Percentiles rank a stretch among this genome's conserved stretches.
Evolutionary conservation across 2,888 invertebrate species (phyloP).

Genomic region (Thereva nobilitata): DNA sequence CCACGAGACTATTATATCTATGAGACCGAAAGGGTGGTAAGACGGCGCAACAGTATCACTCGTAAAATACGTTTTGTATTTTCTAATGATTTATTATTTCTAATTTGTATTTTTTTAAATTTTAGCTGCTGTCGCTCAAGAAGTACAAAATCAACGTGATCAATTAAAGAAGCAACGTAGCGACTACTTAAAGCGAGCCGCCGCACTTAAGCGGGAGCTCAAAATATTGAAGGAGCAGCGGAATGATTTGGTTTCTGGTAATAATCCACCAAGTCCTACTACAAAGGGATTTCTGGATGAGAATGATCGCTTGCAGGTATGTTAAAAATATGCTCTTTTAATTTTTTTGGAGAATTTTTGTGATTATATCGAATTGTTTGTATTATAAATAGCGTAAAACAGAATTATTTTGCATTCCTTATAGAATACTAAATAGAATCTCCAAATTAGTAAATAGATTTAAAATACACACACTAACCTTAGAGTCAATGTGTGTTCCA

Average conservation of each 20-base stretch:
- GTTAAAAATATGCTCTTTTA: slow-evolving; percentile 41
- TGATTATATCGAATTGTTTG: slow-evolving; percentile 14
- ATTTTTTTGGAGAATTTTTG: slow-evolving; percentile 22
- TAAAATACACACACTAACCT: neutral
- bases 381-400: neutral
- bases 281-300: slow-evolving; percentile 79
- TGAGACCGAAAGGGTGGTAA: slow-evolving; percentile 24
- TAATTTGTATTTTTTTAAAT: slow-evolving; percentile 19
- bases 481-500: too few relatives aligned
- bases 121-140: slow-evolving; percentile 73
- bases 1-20: slow-evolving; percentile 25
- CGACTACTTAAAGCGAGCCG: slow-evolving; percentile 77
- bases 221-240: slow-evolving; percentile 79
- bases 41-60: slow-evolving; percentile 26
- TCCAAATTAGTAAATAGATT: neutral
- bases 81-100: slow-evolving; percentile 15
- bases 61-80: slow-evolving; percentile 28
- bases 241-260: slow-evolving; percentile 68
- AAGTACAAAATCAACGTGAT: slow-evolving; percentile 80
- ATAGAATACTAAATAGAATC: neutral
- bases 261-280: slow-evolving; percentile 70
- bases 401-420: neutral
- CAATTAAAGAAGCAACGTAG: slow-evolving; percentile 79
- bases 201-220: slow-evolving; percentile 74
- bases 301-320: slow-evolving; percentile 84